Evolutionary conservation across 2,888 invertebrate genomes (phyloP).

Genomic region (Sinohyriopsis cumingii): DNA sequence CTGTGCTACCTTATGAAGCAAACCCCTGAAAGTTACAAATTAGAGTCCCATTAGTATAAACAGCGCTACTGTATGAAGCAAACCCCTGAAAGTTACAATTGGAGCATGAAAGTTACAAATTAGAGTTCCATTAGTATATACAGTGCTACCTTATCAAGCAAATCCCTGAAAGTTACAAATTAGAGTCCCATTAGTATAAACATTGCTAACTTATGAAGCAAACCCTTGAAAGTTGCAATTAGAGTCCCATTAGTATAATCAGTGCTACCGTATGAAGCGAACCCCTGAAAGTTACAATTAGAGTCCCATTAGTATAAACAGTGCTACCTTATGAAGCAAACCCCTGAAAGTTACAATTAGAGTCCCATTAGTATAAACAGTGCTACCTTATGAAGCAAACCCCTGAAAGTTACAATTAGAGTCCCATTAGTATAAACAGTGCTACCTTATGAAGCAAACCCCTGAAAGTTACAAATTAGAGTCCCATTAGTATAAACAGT

Average conservation of each 20-base stretch:
- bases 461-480: slow-evolving; percentile 30
- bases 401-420: slow-evolving; percentile 34
- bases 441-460: slow-evolving; percentile 37
- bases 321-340: slow-evolving; percentile 33
- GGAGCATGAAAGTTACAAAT: too few relatives aligned
- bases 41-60: too few relatives aligned
- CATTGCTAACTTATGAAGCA: slow-evolving; percentile 22
- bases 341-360: slow-evolving; percentile 33
- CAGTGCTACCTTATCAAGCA: slow-evolving; percentile 10
- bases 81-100: slow-evolving; percentile 41
- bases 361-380: too few relatives aligned
- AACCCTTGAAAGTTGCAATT: slow-evolving; percentile 40
- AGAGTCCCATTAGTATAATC: too few relatives aligned
- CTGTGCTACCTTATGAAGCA: slow-evolving; percentile 23
- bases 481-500: too few relatives aligned
- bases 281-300: slow-evolving; percentile 38
- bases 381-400: slow-evolving; percentile 33
- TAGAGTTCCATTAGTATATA: too few relatives aligned
- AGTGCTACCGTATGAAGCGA: slow-evolving; percentile 28
- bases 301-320: too few relatives aligned
- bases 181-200: too few relatives aligned
- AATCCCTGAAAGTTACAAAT: slow-evolving; percentile 42
- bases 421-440: too few relatives aligned
- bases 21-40: slow-evolving; percentile 42
- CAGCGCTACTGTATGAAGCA: slow-evolving; percentile 22